Conservation (phyloP, 2,888 invertebrate genomes). For the Dynastes maya region DNA sequence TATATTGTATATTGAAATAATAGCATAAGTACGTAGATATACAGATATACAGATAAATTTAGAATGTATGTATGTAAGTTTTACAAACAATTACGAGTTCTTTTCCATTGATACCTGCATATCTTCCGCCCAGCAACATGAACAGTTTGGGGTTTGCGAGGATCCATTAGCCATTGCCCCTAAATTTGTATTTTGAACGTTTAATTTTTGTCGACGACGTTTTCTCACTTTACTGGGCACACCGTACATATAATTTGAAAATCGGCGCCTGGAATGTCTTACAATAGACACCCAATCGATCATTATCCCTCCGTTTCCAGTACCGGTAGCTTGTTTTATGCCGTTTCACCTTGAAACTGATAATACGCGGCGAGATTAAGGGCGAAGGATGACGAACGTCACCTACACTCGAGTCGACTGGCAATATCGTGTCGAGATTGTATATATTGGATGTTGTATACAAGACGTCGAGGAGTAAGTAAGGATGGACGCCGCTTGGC, state of each 20-base stretch:
- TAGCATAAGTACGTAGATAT: too few species aligned
- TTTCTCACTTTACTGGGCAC: constrained; percentile 78
- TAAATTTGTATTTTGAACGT: constrained; percentile 53
- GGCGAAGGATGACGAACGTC: neutral
- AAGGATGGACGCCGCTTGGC: constrained; percentile 44
- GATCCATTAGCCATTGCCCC: constrained; percentile 47
- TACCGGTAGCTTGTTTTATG: neutral
- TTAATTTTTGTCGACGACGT: constrained; percentile 69
- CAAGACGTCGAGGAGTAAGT: constrained; percentile 1
- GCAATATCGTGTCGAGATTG: neutral
- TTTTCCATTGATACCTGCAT: constrained; percentile 60
- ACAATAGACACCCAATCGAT: constrained; percentile 87
- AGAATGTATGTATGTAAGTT: too few species aligned
- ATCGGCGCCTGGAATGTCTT: constrained; percentile 79
- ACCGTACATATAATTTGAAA: constrained; percentile 80
- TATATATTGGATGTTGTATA: neutral
- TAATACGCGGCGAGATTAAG: neutral
- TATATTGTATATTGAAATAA: too few species aligned
- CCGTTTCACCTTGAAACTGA: neutral
- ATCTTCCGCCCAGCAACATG: constrained; percentile 70
- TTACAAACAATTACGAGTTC: too few species aligned
- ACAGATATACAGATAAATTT: too few species aligned
- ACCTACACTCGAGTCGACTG: neutral
- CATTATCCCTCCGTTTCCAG: constrained; percentile 68
- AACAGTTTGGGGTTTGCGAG: constrained; percentile 63